These are phyloP conservation scores for Patiria miniata DNA, from an alignment of 35 echinoderm and acorn worm genomes.

Conservation along the genomic window DNA sequence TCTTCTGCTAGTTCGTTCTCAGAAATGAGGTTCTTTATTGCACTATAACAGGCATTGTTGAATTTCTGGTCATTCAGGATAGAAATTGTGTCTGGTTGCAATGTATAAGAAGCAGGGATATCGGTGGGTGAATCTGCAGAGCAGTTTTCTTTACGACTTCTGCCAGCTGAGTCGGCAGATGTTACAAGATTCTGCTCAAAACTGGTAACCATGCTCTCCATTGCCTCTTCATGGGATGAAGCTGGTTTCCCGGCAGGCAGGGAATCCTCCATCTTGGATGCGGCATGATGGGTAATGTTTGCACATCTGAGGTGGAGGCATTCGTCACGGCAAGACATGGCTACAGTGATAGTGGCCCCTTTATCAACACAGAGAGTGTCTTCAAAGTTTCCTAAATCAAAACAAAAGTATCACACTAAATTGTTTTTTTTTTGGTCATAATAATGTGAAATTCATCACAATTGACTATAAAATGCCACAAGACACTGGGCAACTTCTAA, in stretches of 20 bases:
- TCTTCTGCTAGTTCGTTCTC: too few species aligned
- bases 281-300: constrained; percentile 33
- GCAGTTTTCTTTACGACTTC: background rate
- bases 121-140: background rate
- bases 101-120: background rate
- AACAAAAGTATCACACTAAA: too few species aligned
- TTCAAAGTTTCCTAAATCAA: background rate
- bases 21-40: background rate
- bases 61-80: too few species aligned
- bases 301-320: constrained; percentile 10
- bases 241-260: background rate
- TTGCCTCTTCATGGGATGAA: background rate
- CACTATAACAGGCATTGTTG: background rate
- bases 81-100: too few species aligned
- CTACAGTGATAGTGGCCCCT: constrained; percentile 1
- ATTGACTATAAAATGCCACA: too few species aligned
- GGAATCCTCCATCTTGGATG: background rate
- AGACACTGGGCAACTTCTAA: too few species aligned
- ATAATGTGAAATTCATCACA: too few species aligned
- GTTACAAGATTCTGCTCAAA: background rate
- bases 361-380: background rate
- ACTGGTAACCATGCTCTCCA: background rate
- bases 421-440: too few species aligned
- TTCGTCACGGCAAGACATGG: background rate
- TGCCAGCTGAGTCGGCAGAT: background rate